Base-by-base conservation (phyloP, 2,113 vertebrate genomes). In the Sinocyclocheilus anophthalmus region DNA sequence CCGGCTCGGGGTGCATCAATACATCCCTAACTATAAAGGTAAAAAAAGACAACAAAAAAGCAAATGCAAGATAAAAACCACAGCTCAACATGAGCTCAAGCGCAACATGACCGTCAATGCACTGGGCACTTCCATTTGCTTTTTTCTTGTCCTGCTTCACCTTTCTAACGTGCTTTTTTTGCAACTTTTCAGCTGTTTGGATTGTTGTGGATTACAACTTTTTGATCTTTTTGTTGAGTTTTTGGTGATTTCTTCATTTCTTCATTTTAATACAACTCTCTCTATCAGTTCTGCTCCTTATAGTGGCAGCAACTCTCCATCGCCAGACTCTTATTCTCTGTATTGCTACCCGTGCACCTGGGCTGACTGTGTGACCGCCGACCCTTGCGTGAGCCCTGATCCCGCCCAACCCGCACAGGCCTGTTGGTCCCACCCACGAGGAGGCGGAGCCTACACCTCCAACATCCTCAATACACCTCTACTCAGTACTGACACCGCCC, bases 271-370 rank as follows among this genome's bases (percentile, higher is more conserved):
- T 33, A 50, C 78, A 59, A 33, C 48, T 65, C 63, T 86, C 24
- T 67, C 26, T 48, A 33, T 1, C 92, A 96, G 95, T 88, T 93
- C 91, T 0, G 94, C 90, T 18, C 93, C 94, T 0, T 94, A 91
- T 75, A 96, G 95, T 6, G 93, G 92, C 70, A 96, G 95, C 76
- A 96, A 95, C 76, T 98, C 96, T 0, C 96, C 96, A 0, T 97
- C 97, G 0, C 96, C 97, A 0, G 97, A 98, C 48, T 92, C 97
- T 3, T 96, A 96, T 87, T 97, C 97, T 20, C 93, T 98, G 4
- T 99, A 99, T 92, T 99, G 97, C 91, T 99, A 99, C 88, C 97
- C 97, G 0, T 99, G 97, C 89, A 96, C 97, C 0, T 99, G 97
- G 97, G 95, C 95, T 0, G 97, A 97, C 92, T 98, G 97, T 91